These are phyloP conservation scores for Anas platyrhynchos DNA, from an alignment of 2,113 vertebrate species.

Conservation along the genomic window DNA sequence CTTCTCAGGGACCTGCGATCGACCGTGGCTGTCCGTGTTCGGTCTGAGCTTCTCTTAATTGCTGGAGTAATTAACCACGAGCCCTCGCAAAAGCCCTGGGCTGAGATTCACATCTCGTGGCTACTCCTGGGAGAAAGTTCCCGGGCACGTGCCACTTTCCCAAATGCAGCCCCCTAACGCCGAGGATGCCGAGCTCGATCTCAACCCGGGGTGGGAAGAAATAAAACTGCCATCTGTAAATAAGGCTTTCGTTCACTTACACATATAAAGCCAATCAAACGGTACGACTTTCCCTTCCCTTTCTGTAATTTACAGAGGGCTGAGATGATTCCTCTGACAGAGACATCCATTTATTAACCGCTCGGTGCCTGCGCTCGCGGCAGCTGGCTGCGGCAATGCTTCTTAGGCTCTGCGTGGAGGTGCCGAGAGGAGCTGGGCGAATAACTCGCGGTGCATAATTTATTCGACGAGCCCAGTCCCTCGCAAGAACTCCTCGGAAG, in stretches of 20 bases:
- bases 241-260: background rate
- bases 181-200: background rate
- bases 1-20: background rate
- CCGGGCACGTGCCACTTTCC: background rate
- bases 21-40: background rate
- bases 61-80: background rate
- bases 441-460: background rate
- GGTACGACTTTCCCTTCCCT: background rate
- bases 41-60: background rate
- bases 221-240: background rate
- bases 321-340: background rate
- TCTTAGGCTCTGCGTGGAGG: background rate
- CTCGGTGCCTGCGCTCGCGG: background rate
- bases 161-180: fast-evolving
- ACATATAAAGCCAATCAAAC: background rate
- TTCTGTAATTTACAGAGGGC: background rate
- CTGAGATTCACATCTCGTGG: background rate
- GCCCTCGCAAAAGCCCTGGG: background rate
- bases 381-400: background rate
- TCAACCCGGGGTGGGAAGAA: background rate
- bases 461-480: background rate
- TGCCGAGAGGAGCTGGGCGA: background rate
- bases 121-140: background rate
- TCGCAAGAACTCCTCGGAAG: background rate
- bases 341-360: background rate